Conservation (phyloP, 2,888 invertebrate species). For the Drosophila nr. medialis region DNA sequence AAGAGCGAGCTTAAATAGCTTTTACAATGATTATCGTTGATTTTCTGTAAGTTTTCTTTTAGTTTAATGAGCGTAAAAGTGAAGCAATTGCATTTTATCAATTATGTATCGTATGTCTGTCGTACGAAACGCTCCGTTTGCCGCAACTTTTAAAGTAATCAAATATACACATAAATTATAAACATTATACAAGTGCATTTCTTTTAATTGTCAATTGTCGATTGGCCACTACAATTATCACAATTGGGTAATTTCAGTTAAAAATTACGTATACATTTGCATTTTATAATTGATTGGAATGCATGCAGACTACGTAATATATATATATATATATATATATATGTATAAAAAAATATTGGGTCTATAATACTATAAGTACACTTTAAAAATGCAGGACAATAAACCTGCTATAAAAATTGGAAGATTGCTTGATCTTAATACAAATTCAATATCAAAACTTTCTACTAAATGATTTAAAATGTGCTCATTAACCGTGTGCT, state of each 20-base stretch:
- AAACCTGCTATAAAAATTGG: constrained; percentile 55
- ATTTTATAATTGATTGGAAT: constrained; percentile 61
- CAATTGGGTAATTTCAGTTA: constrained; percentile 62
- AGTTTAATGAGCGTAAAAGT: constrained; percentile 74
- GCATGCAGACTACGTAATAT: constrained; percentile 34
- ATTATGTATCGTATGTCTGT: constrained; percentile 66
- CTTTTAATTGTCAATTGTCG: constrained; percentile 55
- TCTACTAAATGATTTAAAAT: constrained; percentile 53
- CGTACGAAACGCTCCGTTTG: constrained; percentile 68
- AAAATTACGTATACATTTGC: constrained; percentile 52
- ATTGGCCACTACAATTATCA: constrained; percentile 74
- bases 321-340: constrained; percentile 15
- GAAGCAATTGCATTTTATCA: constrained; percentile 83
- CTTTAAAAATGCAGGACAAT: constrained; percentile 66
- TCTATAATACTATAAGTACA: constrained; percentile 83
- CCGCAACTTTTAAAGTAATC: constrained; percentile 72
- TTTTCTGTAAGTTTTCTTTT: constrained; percentile 77
- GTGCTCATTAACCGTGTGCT: constrained; percentile 72
- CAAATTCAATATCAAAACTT: constrained; percentile 34
- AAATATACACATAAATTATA: constrained; percentile 70
- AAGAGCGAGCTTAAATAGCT: constrained; percentile 61
- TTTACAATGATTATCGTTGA: constrained; percentile 68
- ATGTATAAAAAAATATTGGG: constrained; percentile 48
- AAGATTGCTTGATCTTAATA: constrained; percentile 47
- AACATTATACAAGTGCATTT: constrained; percentile 54